Evolutionary conservation across 2,888 invertebrate genomes (phyloP).

Genomic region (Atethmia centrago): DNA sequence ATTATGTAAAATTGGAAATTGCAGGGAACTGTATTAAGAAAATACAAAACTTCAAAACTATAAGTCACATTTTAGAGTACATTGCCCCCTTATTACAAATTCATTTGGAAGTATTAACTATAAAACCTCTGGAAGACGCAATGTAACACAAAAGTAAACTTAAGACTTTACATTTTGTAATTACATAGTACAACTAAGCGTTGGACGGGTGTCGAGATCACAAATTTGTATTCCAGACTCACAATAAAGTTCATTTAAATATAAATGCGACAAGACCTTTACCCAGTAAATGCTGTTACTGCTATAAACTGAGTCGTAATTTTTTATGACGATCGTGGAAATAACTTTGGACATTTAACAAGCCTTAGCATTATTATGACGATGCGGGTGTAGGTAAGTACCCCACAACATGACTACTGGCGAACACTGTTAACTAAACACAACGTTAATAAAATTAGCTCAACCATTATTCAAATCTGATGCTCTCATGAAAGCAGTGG

Average conservation of each 20-base stretch:
- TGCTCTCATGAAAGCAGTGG: too few species aligned
- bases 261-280: constrained; percentile 87
- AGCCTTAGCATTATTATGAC: constrained; percentile 76
- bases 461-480: not conserved
- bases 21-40: constrained; percentile 55
- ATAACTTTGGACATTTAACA: constrained; percentile 79
- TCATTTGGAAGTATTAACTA: constrained; percentile 42
- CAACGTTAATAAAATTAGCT: constrained; percentile 6
- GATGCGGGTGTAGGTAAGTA: constrained; percentile 31
- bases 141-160: constrained; percentile 52
- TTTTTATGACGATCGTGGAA: constrained; percentile 81
- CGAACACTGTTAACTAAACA: constrained; percentile 23
- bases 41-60: constrained; percentile 43
- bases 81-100: constrained; percentile 45
- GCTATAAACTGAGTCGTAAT: constrained; percentile 81
- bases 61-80: constrained; percentile 44
- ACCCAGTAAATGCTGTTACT: constrained; percentile 82
- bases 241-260: constrained; percentile 88
- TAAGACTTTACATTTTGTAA: constrained; percentile 57
- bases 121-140: constrained; percentile 39
- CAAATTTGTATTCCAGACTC: constrained; percentile 87
- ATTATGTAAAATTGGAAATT: constrained; percentile 53
- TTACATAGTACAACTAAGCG: constrained; percentile 68
- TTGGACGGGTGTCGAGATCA: constrained; percentile 80
- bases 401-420: constrained; percentile 14